Conservation (phyloP, 2,888 invertebrate genomes). For the Xanthorhoe designata region DNA sequence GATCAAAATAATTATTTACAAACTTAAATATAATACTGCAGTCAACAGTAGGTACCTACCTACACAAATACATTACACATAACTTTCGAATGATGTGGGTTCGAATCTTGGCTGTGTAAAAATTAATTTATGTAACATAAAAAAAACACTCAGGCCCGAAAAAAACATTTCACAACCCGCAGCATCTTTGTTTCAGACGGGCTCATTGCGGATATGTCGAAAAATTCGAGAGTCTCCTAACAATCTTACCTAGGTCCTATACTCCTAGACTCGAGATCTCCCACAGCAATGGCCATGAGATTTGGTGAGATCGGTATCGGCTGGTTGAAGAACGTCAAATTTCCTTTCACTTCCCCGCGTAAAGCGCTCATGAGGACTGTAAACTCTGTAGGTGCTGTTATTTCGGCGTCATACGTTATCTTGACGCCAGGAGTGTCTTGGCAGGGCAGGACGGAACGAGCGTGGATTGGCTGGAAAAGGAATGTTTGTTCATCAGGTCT, state of each 20-base stretch:
- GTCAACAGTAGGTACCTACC: too few relatives aligned
- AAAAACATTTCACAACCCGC: too few relatives aligned
- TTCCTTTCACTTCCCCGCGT: slow-evolving; percentile 24
- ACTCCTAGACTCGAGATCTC: slow-evolving; percentile 7
- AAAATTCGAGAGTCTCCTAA: background rate
- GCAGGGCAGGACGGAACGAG: slow-evolving; percentile 95
- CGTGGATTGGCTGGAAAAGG: slow-evolving; percentile 92
- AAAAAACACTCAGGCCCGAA: too few relatives aligned
- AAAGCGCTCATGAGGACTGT: slow-evolving; percentile 85
- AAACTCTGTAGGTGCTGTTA: slow-evolving; percentile 90
- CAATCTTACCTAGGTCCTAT: slow-evolving; percentile 38
- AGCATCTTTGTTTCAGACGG: too few relatives aligned
- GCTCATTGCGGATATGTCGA: too few relatives aligned
- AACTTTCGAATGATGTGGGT: too few relatives aligned
- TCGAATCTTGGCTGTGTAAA: too few relatives aligned
- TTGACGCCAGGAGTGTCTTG: slow-evolving; percentile 97
- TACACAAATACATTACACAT: too few relatives aligned
- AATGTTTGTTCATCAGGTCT: too few relatives aligned
- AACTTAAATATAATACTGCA: too few relatives aligned
- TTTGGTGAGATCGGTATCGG: slow-evolving; percentile 41
- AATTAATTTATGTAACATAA: too few relatives aligned
- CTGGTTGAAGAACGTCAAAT: slow-evolving; percentile 59
- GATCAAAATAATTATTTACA: too few relatives aligned
- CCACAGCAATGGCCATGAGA: slow-evolving; percentile 52
- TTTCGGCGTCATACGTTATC: slow-evolving; percentile 90